A percentile compares a stretch with the other conserved stretches of the same genome.
These are phyloP conservation scores for Anoura caudifer DNA, from an alignment of 2,113 vertebrate species.

Conservation along the genomic window DNA sequence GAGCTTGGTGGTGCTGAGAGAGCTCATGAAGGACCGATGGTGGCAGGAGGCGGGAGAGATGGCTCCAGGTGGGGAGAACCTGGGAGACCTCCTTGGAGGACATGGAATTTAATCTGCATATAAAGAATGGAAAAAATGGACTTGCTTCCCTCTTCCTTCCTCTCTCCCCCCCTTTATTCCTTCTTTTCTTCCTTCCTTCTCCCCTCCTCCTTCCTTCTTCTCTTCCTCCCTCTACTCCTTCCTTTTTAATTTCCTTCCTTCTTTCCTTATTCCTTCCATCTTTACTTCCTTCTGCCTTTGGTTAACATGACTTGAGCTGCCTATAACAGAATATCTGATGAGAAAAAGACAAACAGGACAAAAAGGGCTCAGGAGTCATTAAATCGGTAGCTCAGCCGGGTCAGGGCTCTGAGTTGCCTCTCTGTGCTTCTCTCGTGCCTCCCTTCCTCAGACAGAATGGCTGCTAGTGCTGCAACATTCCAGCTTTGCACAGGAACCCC, in stretches of 20 bases:
- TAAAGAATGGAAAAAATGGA: background rate
- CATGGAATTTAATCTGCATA: background rate
- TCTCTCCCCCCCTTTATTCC: too few species aligned
- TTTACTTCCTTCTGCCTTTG: background rate
- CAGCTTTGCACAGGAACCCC: background rate
- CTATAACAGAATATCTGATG: background rate
- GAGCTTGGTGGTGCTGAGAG: background rate
- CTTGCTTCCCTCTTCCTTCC: background rate
- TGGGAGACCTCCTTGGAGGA: background rate
- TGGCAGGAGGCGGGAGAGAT: background rate
- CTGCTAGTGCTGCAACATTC: background rate
- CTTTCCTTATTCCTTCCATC: background rate
- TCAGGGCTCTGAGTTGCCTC: background rate
- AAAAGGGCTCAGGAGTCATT: background rate
- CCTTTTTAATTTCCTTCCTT: background rate
- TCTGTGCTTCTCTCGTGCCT: background rate
- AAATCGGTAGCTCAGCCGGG: background rate
- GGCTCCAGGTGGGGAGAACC: background rate
- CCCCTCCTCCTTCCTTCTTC: background rate
- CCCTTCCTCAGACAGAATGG: background rate
- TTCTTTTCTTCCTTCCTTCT: too few species aligned
- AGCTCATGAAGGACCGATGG: background rate
- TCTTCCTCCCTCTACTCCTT: background rate
- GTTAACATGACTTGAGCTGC: background rate
- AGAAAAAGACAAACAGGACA: background rate